These are phyloP conservation scores for Yponomeuta malinellus DNA, from an alignment of 2,888 invertebrate genomes.

Conservation along the genomic window DNA sequence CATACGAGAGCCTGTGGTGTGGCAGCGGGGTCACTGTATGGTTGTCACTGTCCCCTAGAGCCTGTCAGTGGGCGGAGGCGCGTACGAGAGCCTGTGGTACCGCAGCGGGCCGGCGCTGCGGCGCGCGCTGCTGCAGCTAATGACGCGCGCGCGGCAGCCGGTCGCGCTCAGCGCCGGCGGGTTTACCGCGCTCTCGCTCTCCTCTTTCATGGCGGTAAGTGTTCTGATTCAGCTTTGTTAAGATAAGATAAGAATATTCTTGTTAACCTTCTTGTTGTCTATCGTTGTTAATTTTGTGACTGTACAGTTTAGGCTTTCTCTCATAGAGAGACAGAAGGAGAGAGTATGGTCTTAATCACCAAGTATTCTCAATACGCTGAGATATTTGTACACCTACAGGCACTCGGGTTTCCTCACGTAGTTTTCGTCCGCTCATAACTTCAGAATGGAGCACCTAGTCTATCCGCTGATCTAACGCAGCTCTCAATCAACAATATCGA, in stretches of 20 bases:
- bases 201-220: constrained; percentile 67
- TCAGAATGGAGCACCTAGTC: neutral
- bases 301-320: neutral
- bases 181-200: constrained; percentile 66
- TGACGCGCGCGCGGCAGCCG: constrained; percentile 53
- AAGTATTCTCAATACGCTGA: neutral
- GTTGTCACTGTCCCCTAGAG: constrained; percentile 37
- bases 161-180: constrained; percentile 65
- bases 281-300: neutral
- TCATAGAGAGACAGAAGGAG: neutral
- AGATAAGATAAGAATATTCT: too few relatives aligned
- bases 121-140: constrained; percentile 53
- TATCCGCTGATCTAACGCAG: neutral
- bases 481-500: too few relatives aligned
- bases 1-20: too few relatives aligned
- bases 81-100: constrained; percentile 68
- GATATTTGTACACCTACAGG: too few relatives aligned
- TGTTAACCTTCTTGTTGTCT: too few relatives aligned
- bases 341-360: neutral
- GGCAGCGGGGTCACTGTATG: constrained; percentile 31
- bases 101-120: constrained; percentile 32
- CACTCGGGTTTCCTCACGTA: neutral
- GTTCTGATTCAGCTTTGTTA: neutral
- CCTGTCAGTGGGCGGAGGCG: constrained; percentile 50
- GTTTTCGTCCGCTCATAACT: neutral